These are phyloP conservation scores for Rutilus rutilus DNA, from an alignment of 2,113 vertebrate species.

Conservation along the genomic window DNA sequence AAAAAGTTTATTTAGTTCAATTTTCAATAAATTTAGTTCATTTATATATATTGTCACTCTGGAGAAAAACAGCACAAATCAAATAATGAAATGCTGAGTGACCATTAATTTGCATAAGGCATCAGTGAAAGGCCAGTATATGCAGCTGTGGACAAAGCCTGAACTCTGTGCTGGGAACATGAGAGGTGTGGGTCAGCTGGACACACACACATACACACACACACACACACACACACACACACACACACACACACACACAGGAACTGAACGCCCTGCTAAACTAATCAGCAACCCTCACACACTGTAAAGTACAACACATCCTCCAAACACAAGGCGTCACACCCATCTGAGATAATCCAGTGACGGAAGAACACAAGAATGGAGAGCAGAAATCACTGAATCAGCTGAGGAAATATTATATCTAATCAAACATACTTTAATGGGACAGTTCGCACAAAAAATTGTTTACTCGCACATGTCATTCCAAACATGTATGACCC, in stretches of 20 bases:
- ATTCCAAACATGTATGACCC: not conserved
- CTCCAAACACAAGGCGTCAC: slow-evolving; percentile 14
- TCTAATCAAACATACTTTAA: not conserved
- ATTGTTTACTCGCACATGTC: not conserved
- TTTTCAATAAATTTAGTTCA: too few species aligned
- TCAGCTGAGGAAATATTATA: not conserved
- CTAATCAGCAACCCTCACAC: slow-evolving; percentile 29
- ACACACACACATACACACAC: not conserved
- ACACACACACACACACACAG: not conserved
- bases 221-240: not conserved
- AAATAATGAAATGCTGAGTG: slow-evolving; percentile 10
- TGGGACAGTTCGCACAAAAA: not conserved
- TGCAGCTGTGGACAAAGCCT: slow-evolving; percentile 43
- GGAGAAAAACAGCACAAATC: not conserved
- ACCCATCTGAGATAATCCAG: slow-evolving; percentile 23
- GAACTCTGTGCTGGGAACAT: slow-evolving; percentile 40
- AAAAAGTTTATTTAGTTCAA: too few species aligned
- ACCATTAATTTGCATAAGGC: slow-evolving; percentile 29
- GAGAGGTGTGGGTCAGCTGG: slow-evolving; percentile 53
- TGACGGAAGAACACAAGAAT: not conserved
- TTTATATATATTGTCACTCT: too few species aligned
- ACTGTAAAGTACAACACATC: not conserved
- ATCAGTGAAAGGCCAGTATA: slow-evolving; percentile 33
- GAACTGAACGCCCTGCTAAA: slow-evolving; percentile 19
- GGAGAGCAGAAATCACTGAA: not conserved